These are phyloP conservation scores for Bostrychus sinensis DNA, from an alignment of 2,113 vertebrate genomes.

Conservation along the genomic window DNA sequence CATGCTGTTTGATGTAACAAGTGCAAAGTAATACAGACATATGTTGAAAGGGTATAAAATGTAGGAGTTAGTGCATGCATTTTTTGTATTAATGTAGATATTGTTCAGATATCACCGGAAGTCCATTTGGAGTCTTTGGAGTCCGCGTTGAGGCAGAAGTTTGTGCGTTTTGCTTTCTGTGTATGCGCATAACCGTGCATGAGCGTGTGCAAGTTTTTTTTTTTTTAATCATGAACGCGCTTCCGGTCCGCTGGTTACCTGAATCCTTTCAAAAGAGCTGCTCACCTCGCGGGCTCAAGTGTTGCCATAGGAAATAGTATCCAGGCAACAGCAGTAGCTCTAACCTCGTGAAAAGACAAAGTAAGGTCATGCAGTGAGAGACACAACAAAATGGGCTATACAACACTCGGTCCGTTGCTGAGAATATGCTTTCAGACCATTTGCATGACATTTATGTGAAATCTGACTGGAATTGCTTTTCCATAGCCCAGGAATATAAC, in stretches of 20 bases:
- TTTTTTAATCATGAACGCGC: constrained; percentile 50
- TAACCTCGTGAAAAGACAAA: constrained; percentile 73
- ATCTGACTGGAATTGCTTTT: constrained; percentile 3
- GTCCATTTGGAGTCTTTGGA: not conserved
- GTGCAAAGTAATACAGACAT: not conserved
- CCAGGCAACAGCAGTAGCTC: constrained; percentile 74
- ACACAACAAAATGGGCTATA: constrained; percentile 54
- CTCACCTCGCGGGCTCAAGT: constrained; percentile 68
- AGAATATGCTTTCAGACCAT: constrained; percentile 15
- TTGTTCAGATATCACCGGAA: too few species aligned
- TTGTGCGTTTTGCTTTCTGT: not conserved
- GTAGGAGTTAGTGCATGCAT: too few species aligned
- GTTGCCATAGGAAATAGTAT: constrained; percentile 80
- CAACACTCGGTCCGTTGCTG: constrained; percentile 17
- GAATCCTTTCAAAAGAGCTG: constrained; percentile 57
- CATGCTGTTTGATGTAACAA: constrained; percentile 14
- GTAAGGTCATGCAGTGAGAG: constrained; percentile 73
- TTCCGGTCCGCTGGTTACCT: constrained; percentile 68
- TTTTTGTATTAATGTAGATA: too few species aligned
- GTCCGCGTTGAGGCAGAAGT: constrained; percentile 18
- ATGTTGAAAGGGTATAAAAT: too few species aligned
- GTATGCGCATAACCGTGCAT: not conserved
- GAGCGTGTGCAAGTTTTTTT: not conserved
- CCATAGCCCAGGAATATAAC: not conserved
- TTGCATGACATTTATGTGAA: constrained; percentile 20